Evolutionary conservation across 2,888 invertebrate species (phyloP), one percentile per base, ranked within the genome.

Genomic region (Drosophila vallismaia): DNA sequence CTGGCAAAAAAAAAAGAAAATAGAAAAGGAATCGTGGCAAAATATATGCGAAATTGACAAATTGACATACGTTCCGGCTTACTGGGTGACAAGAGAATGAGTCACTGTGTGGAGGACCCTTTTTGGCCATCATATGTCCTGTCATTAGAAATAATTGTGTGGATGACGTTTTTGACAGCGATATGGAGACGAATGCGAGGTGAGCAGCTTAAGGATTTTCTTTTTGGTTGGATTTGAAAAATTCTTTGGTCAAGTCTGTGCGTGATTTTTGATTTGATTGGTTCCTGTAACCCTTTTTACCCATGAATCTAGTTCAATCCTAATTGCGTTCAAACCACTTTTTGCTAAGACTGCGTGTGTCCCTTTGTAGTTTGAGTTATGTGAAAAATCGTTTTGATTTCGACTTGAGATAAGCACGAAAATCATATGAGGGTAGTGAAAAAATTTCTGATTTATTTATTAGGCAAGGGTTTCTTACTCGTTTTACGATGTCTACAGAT

Each of bases 1-100:
- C 74, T 74, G 83, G 86, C 79, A 79, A 66, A 52, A 38, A 45
- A 33, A 56, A 53, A 4, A n/a, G 33, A 53, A 38, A 36, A 31
- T 28, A 48, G 36, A 52, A 42, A 50, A 38, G 52, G 71, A 73
- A 48, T 52, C 33, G 57, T 69, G 74, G 70, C 72, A 80, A 75
- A 80, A 75, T 58, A 82, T 79, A 79, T 86, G 76, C 75, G 77
- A 83, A 79, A 84, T 81, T 86, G 84, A 86, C 87, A 86, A 84
- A 86, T 86, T 86, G 87, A 85, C 87, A 82, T 84, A 71, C 82
- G 87, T 75, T 86, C 76, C 74, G 77, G 82, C 81, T 86, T 86
- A 77, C 75, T 51, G 48, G 0, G 12, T 9, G 28, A 51, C 38
- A 38, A 14, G 24, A 19, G 6, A 9, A 6, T 19, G 24, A 10